Percentiles rank a stretch among this genome's conserved stretches.
phyloP scores from a whole-genome alignment of 2,113 vertebrate genomes.

The Proteles cristata region DNA sequence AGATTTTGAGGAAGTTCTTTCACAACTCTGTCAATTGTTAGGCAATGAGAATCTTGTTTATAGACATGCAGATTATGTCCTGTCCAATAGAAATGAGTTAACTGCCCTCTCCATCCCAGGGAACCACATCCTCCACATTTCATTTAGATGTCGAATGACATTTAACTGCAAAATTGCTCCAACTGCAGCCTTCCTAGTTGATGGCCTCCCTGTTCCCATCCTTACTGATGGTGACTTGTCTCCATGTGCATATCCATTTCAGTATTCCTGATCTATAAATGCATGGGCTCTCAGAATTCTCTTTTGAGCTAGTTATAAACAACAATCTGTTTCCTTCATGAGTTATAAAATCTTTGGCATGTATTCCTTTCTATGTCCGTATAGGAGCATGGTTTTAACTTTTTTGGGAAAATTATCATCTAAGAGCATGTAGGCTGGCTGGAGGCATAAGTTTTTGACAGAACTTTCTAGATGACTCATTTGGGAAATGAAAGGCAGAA shows the following conservation, averaged over 20 bases:
- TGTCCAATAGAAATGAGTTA: neutral
- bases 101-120: neutral
- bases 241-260: neutral
- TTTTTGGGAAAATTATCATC: neutral
- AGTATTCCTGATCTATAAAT: neutral
- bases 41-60: neutral
- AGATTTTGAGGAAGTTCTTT: neutral
- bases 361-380: neutral
- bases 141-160: too few species aligned
- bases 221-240: neutral
- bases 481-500: neutral
- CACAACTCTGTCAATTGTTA: neutral
- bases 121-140: neutral
- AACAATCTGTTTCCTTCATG: neutral
- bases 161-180: too few species aligned
- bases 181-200: too few species aligned
- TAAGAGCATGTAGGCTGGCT: neutral
- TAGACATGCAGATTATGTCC: neutral
- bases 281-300: neutral
- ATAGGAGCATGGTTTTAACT: neutral
- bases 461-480: neutral
- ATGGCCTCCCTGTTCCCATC: too few species aligned
- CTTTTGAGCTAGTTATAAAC: neutral
- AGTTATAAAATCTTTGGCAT: slow-evolving; percentile 9
- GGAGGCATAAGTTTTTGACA: neutral